Conservation (phyloP, 2,113 vertebrate species). For the Brienomyrus brachyistius region DNA sequence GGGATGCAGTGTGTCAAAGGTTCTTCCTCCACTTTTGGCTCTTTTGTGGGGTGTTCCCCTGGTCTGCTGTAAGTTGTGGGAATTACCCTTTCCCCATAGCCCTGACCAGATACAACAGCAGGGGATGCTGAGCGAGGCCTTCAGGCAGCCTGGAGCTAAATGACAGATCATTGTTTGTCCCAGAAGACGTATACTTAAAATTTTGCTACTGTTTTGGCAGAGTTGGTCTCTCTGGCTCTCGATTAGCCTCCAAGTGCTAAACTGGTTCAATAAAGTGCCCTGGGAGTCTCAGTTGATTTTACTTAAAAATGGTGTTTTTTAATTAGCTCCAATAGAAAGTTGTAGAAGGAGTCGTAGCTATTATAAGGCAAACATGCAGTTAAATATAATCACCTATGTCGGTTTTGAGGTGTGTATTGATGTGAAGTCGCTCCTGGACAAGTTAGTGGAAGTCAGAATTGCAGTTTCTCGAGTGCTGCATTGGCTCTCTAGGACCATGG, state of each 20-base stretch:
- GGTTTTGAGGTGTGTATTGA: neutral
- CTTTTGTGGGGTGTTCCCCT: neutral
- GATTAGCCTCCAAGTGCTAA: neutral
- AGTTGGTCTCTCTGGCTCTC: neutral
- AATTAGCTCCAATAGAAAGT: neutral
- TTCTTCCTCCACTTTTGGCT: neutral
- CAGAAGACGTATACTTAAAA: neutral
- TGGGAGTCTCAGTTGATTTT: neutral
- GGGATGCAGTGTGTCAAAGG: neutral
- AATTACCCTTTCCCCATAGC: neutral
- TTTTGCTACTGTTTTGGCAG: neutral
- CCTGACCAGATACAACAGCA: neutral
- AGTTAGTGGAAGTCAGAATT: neutral
- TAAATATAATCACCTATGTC: neutral
- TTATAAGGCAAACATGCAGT: neutral
- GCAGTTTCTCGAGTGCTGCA: neutral
- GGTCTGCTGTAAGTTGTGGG: neutral
- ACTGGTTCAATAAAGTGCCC: constrained; percentile 1
- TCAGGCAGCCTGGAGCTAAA: neutral
- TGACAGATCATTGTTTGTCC: neutral
- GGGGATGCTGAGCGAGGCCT: neutral
- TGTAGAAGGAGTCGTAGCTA: neutral
- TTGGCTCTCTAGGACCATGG: neutral
- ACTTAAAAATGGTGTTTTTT: constrained; percentile 5
- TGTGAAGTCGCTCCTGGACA: neutral